Base-by-base conservation (phyloP, 2,797 vertebrate species). In the Melanotaenia trifasciata region DNA sequence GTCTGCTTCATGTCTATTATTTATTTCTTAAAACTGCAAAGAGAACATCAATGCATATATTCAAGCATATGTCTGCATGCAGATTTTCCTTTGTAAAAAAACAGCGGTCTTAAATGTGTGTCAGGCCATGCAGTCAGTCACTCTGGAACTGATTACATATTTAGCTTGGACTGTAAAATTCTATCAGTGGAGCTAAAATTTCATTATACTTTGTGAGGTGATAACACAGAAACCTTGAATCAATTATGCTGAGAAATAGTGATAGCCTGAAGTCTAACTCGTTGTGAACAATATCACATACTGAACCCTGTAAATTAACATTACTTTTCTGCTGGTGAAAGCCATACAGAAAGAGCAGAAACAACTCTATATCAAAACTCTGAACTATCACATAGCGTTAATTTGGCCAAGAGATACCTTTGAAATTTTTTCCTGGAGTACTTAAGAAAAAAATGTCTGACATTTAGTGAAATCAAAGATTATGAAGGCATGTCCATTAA, bases 401-500 rank as follows among this genome's bases (percentile, higher is more conserved):
- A 62, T 67, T 64, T 64, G 54, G 67, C 40, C 22, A 33, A 66
- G 4, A 79, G 24, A 72, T 33, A 54, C 30, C n/a, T 33, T 45
- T 80, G 68, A 63, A 69, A 67, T 60, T 14, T 10, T 67, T 72
- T 18, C 36, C 2, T 24, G 32, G 64, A 62, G 28, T 74, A n/a
- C 35, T 69, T 8, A 1, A 69, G 8, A 11, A 10, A 30, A 45
- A 47, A 59, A 63, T 20, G n/a, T 16, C 36, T 65, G 59, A 65
- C n/a, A 45, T 24, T 73, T 9, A 64, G 33, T 67, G 24, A 78
- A 69, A 70, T 20, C 0, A 5, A 67, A 64, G 18, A 70, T 73
- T 53, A 67, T 22, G 24, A 57, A 82, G 50, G 51, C 47, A 64
- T 87, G 47, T 74, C 67, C 32, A 70, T 69, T 78, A 71, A 74